Evolutionary conservation across 1,140 invertebrate genomes (phyloP).

Genomic region (Bombyx mandarina): DNA sequence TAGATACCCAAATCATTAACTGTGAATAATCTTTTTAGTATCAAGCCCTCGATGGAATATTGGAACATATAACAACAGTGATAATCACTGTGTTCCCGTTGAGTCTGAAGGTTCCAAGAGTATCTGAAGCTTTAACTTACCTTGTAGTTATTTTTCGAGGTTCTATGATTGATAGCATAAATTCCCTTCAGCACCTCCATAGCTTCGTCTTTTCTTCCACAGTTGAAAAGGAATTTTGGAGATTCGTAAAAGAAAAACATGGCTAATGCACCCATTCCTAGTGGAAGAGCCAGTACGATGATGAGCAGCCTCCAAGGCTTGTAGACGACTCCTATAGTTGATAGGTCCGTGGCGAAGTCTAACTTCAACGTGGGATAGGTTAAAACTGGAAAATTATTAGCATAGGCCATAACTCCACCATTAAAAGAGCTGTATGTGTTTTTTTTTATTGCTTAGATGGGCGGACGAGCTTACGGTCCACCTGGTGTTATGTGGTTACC

Average conservation of each 20-base stretch:
- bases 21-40: no score
- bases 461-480: no score
- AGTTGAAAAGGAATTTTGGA: conserved; percentile 77
- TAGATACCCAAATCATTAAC: no score
- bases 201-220: conserved; percentile 72
- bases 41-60: no score
- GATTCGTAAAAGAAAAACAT: conserved; percentile 79
- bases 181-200: conserved; percentile 71
- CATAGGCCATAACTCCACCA: no score
- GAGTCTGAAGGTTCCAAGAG: no score
- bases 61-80: no score
- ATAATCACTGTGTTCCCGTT: no score
- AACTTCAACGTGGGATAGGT: conserved; percentile 57
- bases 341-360: conserved; percentile 46
- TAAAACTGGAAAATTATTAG: conserved; percentile 33
- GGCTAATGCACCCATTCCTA: conserved; percentile 72
- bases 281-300: conserved; percentile 74
- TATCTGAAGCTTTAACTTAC: conserved; percentile 15
- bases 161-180: conserved; percentile 63
- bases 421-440: no score
- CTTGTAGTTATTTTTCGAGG: conserved; percentile 31
- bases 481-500: no score
- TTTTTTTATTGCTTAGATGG: no score
- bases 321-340: conserved; percentile 58
- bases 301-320: conserved; percentile 79